Percentiles rank a stretch among this genome's conserved stretches.
Evolutionary conservation across 2,113 vertebrate genomes (phyloP).

Genomic region (Heteronetta atricapilla): DNA sequence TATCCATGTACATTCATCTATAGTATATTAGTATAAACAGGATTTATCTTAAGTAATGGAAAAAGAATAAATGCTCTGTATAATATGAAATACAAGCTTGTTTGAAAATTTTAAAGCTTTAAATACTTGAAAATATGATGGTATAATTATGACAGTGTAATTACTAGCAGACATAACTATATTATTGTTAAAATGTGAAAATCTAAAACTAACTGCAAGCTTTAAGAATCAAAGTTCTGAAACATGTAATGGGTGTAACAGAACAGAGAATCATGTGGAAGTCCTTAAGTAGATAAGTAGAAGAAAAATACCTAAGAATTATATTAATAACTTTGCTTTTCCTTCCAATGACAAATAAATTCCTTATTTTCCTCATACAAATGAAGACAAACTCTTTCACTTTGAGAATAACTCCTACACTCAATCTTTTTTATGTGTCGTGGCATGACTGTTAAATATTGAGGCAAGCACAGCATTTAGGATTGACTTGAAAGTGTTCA

Average conservation of each 20-base stretch:
- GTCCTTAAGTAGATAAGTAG: neutral
- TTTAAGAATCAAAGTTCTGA: neutral
- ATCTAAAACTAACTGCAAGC: neutral
- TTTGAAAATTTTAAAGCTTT: conserved; percentile 31
- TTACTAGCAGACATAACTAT: neutral
- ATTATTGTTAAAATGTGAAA: conserved; percentile 6
- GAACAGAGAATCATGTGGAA: neutral
- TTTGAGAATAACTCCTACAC: neutral
- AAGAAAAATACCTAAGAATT: conserved; percentile 1
- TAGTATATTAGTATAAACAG: neutral
- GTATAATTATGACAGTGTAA: conserved; percentile 47
- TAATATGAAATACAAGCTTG: conserved; percentile 49
- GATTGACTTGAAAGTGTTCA: conserved; percentile 72
- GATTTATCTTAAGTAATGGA: neutral
- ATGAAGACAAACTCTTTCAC: conserved; percentile 27
- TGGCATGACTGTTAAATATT: conserved; percentile 64
- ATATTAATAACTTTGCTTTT: neutral
- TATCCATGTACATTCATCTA: neutral
- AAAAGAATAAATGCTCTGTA: neutral
- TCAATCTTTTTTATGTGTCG: conserved; percentile 31
- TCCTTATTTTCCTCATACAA: neutral
- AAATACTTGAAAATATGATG: conserved; percentile 47
- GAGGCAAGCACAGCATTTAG: conserved; percentile 65
- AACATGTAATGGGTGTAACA: neutral
- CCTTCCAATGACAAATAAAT: neutral